Evolutionary conservation across 2,797 vertebrate genomes (phyloP).

Genomic region (Tympanoctomys barrerae): DNA sequence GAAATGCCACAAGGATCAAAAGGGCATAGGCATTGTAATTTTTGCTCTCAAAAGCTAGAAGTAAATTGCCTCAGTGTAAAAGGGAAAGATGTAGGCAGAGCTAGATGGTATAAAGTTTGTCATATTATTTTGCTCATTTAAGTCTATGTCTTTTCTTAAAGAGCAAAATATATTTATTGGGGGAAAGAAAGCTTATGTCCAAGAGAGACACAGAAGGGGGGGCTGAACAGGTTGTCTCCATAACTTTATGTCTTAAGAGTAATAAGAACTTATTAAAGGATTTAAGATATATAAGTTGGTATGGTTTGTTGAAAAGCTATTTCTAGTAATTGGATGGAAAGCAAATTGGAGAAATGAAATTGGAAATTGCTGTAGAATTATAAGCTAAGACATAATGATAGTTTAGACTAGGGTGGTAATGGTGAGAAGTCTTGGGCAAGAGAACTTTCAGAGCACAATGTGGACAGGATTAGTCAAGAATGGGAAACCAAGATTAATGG

Average conservation of each 20-base stretch:
- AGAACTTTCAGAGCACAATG: background rate
- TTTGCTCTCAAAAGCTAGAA: background rate
- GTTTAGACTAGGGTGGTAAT: background rate
- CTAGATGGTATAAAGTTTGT: background rate
- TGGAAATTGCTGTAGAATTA: background rate
- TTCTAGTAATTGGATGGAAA: background rate
- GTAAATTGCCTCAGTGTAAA: background rate
- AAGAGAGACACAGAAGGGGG: too few species aligned
- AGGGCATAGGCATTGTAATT: rapidly evolving
- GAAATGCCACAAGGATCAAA: background rate
- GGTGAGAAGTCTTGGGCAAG: background rate
- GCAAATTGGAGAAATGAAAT: background rate
- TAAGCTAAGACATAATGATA: background rate
- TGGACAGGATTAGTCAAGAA: background rate
- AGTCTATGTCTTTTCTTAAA: background rate
- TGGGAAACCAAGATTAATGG: background rate
- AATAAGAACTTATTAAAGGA: background rate
- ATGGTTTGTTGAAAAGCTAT: background rate
- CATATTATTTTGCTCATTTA: background rate
- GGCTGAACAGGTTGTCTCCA: too few species aligned
- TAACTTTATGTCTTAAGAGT: background rate
- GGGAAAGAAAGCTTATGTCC: too few species aligned
- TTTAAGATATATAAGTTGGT: background rate
- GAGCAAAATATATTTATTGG: too few species aligned
- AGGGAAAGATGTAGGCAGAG: background rate